Base-by-base conservation (phyloP, 2,113 vertebrate genomes). In the Panthera tigris region DNA sequence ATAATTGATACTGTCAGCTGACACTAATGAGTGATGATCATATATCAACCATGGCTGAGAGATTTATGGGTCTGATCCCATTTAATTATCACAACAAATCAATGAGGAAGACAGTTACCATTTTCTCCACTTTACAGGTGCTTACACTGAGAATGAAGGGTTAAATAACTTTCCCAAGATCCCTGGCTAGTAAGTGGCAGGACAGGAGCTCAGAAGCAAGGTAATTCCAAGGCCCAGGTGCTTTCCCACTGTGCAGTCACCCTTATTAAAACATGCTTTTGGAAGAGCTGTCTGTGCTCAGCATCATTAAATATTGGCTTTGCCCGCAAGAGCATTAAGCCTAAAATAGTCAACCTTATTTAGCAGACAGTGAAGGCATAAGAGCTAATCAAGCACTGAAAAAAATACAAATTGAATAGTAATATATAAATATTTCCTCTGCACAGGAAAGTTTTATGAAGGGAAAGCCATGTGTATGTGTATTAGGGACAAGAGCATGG, bases 341-440 rank as follows among this genome's bases (percentile, higher is more conserved):
- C 65, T 95, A 88, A 95, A 94, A 76, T 90, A 94, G 63, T 84
- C 45, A 74, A 41, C 48, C 27, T 92, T 93, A 57, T 16, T 84
- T 55, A 96, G 8, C n/a, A 84, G 16, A 57, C 19, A 89, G 89
- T 91, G 69, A 92, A 95, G 33, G 15, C 9, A 1, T 94, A 86
- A 91, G 2, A 84, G 39, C 76, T 82, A 82, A 80, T 39, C 52
- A 93, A 89, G 84, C 36, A 33, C 21, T 52, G 74, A 79, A 84
- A 69, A 91, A 80, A 36, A 10, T 78, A 57, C 33, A 66, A 92
- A 91, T 85, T 71, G 57, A 96, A 73, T 93, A 94, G 82, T 90
- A 81, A 80, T 89, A 63, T 81, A 36, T 94, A 89, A 89, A 89
- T 89, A 85, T 95, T 95, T 91, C 65, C 91, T 91, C 33, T 66